Percentiles rank a stretch among this genome's conserved stretches.
Evolutionary conservation across 2,113 vertebrate genomes (phyloP).

Genomic region (Alouatta palliata): DNA sequence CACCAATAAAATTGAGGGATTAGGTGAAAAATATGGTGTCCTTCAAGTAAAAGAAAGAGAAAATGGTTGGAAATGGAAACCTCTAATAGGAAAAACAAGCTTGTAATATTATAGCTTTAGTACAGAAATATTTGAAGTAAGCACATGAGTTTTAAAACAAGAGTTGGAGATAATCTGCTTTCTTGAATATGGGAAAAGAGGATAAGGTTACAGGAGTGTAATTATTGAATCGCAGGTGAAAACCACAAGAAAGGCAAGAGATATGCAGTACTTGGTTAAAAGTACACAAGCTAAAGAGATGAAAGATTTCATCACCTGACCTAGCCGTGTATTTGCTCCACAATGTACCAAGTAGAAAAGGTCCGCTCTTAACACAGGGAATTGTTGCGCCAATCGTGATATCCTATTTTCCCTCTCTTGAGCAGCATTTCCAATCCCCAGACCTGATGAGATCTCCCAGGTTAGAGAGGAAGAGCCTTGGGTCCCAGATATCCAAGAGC

Average conservation of each 20-base stretch:
- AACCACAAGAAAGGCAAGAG: background rate
- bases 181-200: background rate
- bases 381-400: background rate
- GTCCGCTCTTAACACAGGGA: conserved; percentile 4
- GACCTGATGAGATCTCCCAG: conserved; percentile 69
- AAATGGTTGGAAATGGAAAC: conserved; percentile 29
- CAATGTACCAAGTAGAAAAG: background rate
- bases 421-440: conserved; percentile 79
- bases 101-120: background rate
- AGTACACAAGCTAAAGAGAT: background rate
- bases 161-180: background rate
- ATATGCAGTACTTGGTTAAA: background rate
- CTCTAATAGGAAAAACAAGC: background rate
- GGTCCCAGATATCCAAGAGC: conserved; percentile 53
- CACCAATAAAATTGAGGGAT: background rate
- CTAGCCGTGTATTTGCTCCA: background rate
- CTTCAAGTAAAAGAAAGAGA: background rate
- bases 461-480: conserved; percentile 65
- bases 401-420: conserved; percentile 63
- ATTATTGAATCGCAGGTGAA: background rate
- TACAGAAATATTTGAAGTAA: background rate
- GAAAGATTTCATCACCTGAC: background rate
- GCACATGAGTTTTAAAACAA: background rate
- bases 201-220: background rate
- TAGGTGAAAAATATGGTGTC: background rate